Evolutionary conservation across 2,888 invertebrate species (phyloP).

Genomic region (Caenorhabditis sp.): DNA sequence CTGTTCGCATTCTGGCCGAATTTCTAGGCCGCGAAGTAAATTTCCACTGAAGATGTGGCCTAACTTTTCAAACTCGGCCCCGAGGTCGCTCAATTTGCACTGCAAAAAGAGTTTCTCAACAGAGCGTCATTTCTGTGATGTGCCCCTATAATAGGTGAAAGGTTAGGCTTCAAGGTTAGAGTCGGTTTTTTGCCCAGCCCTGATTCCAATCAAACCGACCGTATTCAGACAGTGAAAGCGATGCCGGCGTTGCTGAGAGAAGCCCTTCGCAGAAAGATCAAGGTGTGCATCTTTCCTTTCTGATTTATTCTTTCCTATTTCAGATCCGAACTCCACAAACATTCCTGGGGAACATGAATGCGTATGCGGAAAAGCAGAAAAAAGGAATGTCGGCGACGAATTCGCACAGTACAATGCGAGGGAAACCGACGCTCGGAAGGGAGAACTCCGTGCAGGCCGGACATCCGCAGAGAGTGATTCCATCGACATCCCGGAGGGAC

Average conservation of each 20-base stretch:
- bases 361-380: neutral
- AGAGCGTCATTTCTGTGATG: no score
- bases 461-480: neutral
- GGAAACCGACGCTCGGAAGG: slow-evolving; percentile 1
- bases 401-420: slow-evolving; percentile 37
- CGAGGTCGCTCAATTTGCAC: no score
- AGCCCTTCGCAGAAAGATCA: slow-evolving; percentile 24
- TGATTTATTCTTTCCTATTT: neutral
- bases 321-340: slow-evolving; percentile 35
- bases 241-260: slow-evolving; percentile 43
- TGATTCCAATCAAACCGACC: no score
- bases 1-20: no score
- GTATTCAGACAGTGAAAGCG: slow-evolving; percentile 17
- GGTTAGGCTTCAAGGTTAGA: no score
- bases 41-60: no score
- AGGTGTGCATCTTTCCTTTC: slow-evolving; percentile 7
- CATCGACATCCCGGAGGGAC: neutral
- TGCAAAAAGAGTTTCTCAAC: no score
- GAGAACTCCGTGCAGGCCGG: neutral
- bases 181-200: no score
- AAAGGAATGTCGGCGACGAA: slow-evolving; percentile 37
- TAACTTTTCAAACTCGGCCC: no score
- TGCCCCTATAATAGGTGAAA: no score
- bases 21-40: no score
- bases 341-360: slow-evolving; percentile 23